Evolutionary conservation across 2,888 invertebrate species (phyloP).

Genomic region (Neuroscelio doddi): DNA sequence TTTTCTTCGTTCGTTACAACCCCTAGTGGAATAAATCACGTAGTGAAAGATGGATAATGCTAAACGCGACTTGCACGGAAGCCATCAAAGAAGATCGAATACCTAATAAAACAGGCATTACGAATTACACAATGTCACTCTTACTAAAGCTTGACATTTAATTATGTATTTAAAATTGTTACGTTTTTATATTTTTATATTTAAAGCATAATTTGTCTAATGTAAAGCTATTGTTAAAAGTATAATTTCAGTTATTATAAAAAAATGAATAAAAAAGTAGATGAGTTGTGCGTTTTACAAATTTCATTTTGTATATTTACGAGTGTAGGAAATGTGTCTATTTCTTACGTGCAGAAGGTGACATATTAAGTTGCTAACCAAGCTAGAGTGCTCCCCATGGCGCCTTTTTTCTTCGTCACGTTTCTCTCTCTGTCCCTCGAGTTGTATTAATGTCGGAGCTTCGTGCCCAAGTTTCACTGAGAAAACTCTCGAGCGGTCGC

Average conservation of each 20-base stretch:
- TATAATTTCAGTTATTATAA: too few relatives aligned
- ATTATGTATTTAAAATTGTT: too few relatives aligned
- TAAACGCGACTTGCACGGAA: conserved; percentile 18
- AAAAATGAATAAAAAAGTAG: too few relatives aligned
- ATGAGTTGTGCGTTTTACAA: too few relatives aligned
- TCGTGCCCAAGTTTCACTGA: conserved; percentile 57
- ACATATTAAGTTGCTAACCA: conserved; percentile 34
- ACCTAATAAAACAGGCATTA: conserved; percentile 29
- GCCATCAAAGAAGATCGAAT: conserved; percentile 25
- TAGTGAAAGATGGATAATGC: conserved; percentile 16
- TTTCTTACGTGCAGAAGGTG: conserved; percentile 21
- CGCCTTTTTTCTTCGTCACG: conserved; percentile 20
- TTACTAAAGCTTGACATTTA: too few relatives aligned
- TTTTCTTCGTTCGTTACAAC: conserved; percentile 28
- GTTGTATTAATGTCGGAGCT: conserved; percentile 53
- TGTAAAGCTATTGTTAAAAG: too few relatives aligned
- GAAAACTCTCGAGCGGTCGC: conserved; percentile 60
- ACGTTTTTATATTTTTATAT: too few relatives aligned
- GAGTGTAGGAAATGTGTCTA: conserved; percentile 5
- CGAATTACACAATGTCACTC: conserved; percentile 13
- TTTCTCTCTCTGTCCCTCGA: conserved; percentile 32
- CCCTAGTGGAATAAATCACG: conserved; percentile 24
- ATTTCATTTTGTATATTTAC: too few relatives aligned
- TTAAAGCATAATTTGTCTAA: too few relatives aligned
- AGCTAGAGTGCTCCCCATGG: conserved; percentile 24